A percentile compares a stretch with the other conserved stretches of the same genome.
Conservation (phyloP, 1,140 invertebrate genomes). For the Drosophila subpulchrella region DNA sequence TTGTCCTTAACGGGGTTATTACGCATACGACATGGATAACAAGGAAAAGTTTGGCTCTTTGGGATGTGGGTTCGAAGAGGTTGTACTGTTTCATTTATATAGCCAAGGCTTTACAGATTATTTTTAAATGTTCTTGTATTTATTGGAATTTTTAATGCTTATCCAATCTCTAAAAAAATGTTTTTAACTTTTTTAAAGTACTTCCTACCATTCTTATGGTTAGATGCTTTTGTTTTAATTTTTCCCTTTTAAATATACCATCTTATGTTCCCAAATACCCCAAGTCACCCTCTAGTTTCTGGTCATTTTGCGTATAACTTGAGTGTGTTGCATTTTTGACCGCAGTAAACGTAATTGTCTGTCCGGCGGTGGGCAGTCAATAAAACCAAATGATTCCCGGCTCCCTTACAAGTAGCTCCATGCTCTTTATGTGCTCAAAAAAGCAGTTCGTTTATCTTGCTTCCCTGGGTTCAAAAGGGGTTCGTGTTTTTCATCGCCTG, state of each 20-base stretch:
- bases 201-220: no score
- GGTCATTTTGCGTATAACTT: constrained; percentile 42
- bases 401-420: constrained; percentile 60
- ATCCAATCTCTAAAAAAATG: no score
- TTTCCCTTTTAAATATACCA: background rate
- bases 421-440: constrained; percentile 13
- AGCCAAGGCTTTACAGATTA: no score
- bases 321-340: constrained; percentile 70
- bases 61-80: background rate
- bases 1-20: constrained; percentile 51
- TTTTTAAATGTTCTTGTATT: background rate
- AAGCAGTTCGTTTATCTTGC: constrained; percentile 57
- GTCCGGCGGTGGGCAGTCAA: constrained; percentile 65
- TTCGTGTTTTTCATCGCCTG: constrained; percentile 5
- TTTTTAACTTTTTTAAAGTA: no score
- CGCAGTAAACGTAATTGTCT: constrained; percentile 80
- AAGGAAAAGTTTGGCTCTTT: constrained; percentile 26
- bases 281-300: background rate
- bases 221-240: background rate
- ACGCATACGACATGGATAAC: constrained; percentile 72
- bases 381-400: constrained; percentile 66
- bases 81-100: background rate
- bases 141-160: no score
- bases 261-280: background rate
- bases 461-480: constrained; percentile 7